Conservation (phyloP, 1,140 invertebrate genomes). For the Ridgeia piscesae region DNA sequence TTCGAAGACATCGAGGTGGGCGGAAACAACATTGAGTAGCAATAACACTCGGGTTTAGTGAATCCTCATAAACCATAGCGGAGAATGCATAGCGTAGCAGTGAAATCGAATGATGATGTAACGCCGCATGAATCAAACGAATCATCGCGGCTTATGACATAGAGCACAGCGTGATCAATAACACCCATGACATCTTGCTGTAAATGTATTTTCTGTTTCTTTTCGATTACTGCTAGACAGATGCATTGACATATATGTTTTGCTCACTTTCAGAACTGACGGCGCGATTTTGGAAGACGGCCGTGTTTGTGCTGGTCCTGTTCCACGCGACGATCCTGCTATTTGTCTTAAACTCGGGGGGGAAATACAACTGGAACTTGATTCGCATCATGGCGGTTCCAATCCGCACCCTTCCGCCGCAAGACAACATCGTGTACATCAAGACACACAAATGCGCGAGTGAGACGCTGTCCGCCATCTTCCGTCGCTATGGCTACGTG, state of each 20-base stretch:
- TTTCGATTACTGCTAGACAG: neutral
- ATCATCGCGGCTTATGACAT: no score
- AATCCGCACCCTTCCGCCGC: neutral
- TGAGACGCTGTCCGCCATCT: slow-evolving; percentile 13
- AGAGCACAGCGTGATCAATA: no score
- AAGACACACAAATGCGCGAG: slow-evolving; percentile 29
- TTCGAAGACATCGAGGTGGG: no score
- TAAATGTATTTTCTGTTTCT: no score
- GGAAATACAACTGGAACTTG: neutral
- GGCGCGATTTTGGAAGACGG: neutral
- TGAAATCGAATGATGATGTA: no score
- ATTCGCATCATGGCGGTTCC: neutral
- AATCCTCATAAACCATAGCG: no score
- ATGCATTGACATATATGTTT: neutral
- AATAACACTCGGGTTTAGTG: no score
- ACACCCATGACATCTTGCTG: no score
- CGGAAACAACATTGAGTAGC: no score
- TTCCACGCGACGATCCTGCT: neutral
- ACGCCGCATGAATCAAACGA: no score
- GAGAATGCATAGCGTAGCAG: no score
- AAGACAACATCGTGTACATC: slow-evolving; percentile 24
- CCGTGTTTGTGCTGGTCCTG: neutral
- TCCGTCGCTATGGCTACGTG: slow-evolving; percentile 24
- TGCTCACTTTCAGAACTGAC: neutral
- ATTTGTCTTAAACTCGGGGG: neutral